Base-by-base conservation (phyloP, 2,888 invertebrate species). In the Xestia xanthographa region DNA sequence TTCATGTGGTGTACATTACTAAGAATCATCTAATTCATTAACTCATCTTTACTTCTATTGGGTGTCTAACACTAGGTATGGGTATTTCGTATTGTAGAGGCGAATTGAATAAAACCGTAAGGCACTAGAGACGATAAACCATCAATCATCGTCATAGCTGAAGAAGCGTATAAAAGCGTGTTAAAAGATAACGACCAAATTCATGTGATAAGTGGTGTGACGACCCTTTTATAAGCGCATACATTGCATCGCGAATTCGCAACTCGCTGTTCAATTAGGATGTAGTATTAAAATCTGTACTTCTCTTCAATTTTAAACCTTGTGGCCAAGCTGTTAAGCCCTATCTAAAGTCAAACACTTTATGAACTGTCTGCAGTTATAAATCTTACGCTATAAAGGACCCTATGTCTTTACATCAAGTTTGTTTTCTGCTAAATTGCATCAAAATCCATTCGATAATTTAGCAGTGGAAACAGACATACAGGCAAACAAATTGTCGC, bases 11-110 rank as follows among this genome's bases (percentile, higher is more conserved):
- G n/a, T 67, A 43, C 43, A 71, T 67, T 48, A 71, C 63, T 72
- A 79, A 70, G 5, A 50, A 65, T 66, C 43, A 71, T 77, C 70
- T 58, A 41, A 66, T 70, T 73, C 56, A 83, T 71, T 71, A 72
- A 56, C 8, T 62, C 20, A 63, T 70, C 26, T 58, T 69, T 66
- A 14, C 22, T 72, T 70, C 22, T 38, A 12, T 68, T 60, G 62
- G 60, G 62, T 70, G 29, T 43, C 63, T 73, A 29, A 67, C 65
- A 60, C 22, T 62, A 53, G 26, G 26, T 63, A 17, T 68, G 56
- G 45, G 38, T 68, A n/a, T 73, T 67, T 2, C 22, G 34, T 22
- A 50, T n/a, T 53, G 58, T 29, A 53, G 9, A 76, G 4, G 48
- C n/a, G 62, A 14, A 4, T 72, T 41, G 9, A 62, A 53, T 41